phyloP scores from a whole-genome alignment of 1,140 invertebrate species.

The Aphis gossypii region DNA sequence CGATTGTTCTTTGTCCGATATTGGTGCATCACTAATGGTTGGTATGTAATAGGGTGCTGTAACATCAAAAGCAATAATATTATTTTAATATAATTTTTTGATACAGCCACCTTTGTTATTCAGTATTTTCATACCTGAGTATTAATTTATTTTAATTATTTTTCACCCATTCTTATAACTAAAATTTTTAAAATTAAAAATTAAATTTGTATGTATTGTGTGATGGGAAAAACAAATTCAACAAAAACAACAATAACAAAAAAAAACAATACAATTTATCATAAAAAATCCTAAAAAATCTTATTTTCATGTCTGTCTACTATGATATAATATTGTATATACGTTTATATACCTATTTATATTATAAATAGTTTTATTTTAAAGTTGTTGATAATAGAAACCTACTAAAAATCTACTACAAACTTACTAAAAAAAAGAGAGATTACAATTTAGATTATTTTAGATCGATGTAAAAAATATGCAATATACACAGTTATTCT shows the following conservation, averaged over 20 bases:
- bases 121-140: not conserved
- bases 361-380: too few relatives aligned
- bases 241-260: not conserved
- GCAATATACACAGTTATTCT: not conserved
- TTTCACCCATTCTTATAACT: too few relatives aligned
- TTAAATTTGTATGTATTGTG: not conserved
- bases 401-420: too few relatives aligned
- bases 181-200: too few relatives aligned
- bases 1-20: constrained; percentile 62
- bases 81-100: not conserved
- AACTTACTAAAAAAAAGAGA: not conserved
- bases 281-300: not conserved
- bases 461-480: not conserved
- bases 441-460: not conserved
- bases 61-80: not conserved
- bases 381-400: too few relatives aligned
- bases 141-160: not conserved
- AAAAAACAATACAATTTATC: not conserved
- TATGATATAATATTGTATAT: too few relatives aligned
- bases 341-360: too few relatives aligned
- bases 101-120: not conserved
- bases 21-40: constrained; percentile 67
- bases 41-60: constrained; percentile 65
- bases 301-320: too few relatives aligned
- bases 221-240: not conserved